phyloP scores from a whole-genome alignment of 2,113 vertebrate species.

The Oryzias curvinotus region DNA sequence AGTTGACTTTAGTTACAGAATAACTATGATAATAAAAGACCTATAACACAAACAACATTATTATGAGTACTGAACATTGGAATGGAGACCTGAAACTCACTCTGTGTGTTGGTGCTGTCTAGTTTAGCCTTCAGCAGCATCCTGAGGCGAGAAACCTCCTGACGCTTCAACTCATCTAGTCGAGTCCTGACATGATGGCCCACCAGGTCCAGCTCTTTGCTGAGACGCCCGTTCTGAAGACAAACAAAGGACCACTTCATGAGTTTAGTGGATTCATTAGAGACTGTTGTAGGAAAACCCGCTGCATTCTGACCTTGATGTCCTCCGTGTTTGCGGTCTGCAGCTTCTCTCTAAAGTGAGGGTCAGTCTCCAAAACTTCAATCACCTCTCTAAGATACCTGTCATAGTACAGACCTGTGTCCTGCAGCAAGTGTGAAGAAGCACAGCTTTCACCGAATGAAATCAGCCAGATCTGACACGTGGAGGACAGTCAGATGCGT shows the following conservation, averaged over 20 bases:
- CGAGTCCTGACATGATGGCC: conserved; percentile 88
- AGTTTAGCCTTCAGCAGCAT: conserved; percentile 92
- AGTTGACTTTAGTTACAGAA: too few species aligned
- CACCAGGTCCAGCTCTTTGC: conserved; percentile 89
- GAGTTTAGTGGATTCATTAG: too few species aligned
- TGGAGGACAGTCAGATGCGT: not conserved
- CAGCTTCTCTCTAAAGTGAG: conserved; percentile 91
- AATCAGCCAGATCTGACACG: not conserved
- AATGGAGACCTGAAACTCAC: conserved; percentile 55
- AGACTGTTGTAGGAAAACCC: too few species aligned
- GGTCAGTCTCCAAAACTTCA: conserved; percentile 88
- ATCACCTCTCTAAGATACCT: conserved; percentile 90
- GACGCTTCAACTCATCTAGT: conserved; percentile 89
- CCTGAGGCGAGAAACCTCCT: conserved; percentile 88
- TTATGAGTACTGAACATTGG: too few species aligned
- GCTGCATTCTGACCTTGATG: conserved; percentile 85
- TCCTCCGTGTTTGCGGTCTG: conserved; percentile 89
- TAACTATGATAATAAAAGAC: too few species aligned
- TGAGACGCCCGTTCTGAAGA: conserved; percentile 85
- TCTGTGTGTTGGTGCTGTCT: conserved; percentile 86
- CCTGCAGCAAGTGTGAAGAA: conserved; percentile 64
- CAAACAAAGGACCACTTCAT: not conserved
- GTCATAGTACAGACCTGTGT: conserved; percentile 91
- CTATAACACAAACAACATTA: too few species aligned
- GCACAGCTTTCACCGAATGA: not conserved